These are phyloP conservation scores for Zophobas morio DNA, from an alignment of 1,140 invertebrate genomes.

Conservation along the genomic window DNA sequence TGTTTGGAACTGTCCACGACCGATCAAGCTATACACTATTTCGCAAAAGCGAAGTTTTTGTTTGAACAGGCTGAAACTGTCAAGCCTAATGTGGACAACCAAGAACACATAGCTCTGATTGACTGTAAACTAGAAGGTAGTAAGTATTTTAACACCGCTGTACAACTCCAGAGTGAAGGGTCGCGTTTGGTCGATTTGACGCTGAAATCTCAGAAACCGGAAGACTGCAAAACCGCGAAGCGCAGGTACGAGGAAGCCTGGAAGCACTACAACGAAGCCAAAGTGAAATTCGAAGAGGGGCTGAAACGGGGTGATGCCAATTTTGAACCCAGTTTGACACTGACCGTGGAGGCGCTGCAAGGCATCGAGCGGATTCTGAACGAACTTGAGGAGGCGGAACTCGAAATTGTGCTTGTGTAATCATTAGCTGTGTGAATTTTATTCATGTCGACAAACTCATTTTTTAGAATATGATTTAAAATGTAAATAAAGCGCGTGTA, in stretches of 20 bases:
- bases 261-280: constrained; percentile 19
- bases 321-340: neutral
- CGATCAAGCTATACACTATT: constrained; percentile 4
- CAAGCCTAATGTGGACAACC: neutral
- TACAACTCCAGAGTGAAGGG: constrained; percentile 8
- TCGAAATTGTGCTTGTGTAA: neutral
- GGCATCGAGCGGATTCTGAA: constrained; percentile 1
- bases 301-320: constrained; percentile 3
- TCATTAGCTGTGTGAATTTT: neutral
- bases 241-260: constrained; percentile 6
- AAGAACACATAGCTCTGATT: neutral
- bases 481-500: too few relatives aligned
- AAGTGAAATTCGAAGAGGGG: neutral
- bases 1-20: neutral
- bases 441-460: neutral
- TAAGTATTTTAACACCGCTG: constrained; percentile 4
- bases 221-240: constrained; percentile 10
- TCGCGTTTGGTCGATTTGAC: neutral
- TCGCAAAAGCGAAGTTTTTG: constrained; percentile 18
- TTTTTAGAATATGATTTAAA: neutral
- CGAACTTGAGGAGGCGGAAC: constrained; percentile 15
- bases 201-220: neutral
- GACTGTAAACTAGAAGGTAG: neutral
- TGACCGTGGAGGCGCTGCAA: neutral
- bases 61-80: constrained; percentile 10